Evolutionary conservation across 2,113 vertebrate species (phyloP).

Genomic region (Amphilophus citrinellus): DNA sequence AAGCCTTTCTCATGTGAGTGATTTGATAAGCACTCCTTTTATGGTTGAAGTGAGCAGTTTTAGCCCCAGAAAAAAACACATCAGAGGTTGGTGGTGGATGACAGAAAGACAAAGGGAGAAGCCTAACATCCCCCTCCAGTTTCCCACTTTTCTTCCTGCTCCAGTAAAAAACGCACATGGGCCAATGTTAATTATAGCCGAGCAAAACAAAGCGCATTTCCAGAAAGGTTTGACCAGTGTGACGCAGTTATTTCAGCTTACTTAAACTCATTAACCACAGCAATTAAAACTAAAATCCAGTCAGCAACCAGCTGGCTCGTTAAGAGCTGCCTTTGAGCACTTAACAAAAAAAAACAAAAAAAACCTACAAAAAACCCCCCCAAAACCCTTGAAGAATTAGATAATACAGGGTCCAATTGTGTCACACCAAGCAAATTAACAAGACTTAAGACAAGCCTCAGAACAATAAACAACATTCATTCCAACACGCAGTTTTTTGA

Average conservation of each 20-base stretch:
- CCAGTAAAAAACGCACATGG: conserved; percentile 9
- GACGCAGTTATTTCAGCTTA: conserved; percentile 78
- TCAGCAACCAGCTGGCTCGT: conserved; percentile 63
- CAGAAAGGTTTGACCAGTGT: conserved; percentile 52
- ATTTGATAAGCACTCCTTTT: conserved; percentile 68
- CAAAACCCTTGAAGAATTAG: conserved; percentile 52
- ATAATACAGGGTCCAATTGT: conserved; percentile 63
- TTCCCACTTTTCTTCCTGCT: conserved; percentile 20
- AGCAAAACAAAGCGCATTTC: conserved; percentile 62
- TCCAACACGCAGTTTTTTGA: conserved; percentile 25
- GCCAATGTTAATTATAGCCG: conserved; percentile 52
- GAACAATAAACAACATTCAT: conserved; percentile 71
- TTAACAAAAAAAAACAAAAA: conserved; percentile 62
- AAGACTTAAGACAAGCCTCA: conserved; percentile 64
- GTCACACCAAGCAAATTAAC: conserved; percentile 73
- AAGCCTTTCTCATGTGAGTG: conserved; percentile 48
- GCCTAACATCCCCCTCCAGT: conserved; percentile 1
- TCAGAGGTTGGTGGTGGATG: conserved; percentile 31
- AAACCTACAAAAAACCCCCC: fast-evolving
- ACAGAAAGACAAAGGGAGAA: conserved; percentile 36
- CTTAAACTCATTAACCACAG: conserved; percentile 77
- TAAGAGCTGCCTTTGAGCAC: conserved; percentile 65
- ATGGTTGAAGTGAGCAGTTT: conserved; percentile 63
- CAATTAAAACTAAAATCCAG: conserved; percentile 82
- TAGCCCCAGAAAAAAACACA: conserved; percentile 26